These are phyloP conservation scores for Holothuria scabra DNA, from an alignment of 53 echinoderm and acorn worm genomes.

Conservation along the genomic window DNA sequence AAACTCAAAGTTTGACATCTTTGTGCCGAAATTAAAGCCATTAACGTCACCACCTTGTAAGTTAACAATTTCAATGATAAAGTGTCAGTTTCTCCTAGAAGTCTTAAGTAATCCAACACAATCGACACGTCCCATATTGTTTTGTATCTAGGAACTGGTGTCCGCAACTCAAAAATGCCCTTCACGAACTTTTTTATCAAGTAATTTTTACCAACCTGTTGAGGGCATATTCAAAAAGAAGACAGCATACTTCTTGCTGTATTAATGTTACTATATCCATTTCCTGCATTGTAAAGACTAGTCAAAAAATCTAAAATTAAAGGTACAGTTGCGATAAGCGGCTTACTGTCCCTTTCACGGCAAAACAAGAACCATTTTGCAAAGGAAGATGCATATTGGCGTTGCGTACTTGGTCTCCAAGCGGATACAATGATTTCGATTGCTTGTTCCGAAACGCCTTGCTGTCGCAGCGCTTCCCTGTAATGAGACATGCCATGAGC, in stretches of 20 bases:
- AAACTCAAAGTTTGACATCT: too few relatives aligned
- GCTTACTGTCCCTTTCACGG: constrained; percentile 1
- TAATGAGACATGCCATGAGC: too few relatives aligned
- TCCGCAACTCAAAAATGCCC: constrained; percentile 7
- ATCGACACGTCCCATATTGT: neutral
- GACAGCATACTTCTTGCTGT: neutral
- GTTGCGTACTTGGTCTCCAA: neutral
- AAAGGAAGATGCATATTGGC: neutral
- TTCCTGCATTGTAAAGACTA: neutral
- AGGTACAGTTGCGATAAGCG: neutral
- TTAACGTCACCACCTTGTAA: too few relatives aligned
- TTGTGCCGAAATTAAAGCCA: too few relatives aligned
- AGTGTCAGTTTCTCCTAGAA: too few relatives aligned
- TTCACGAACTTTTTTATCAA: constrained; percentile 8
- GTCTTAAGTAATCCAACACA: too few relatives aligned
- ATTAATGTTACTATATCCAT: constrained; percentile 1
- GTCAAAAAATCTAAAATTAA: neutral
- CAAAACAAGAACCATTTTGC: constrained; percentile 3
- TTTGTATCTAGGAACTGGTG: constrained; percentile 15
- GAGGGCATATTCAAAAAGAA: constrained; percentile 1
- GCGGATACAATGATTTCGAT: constrained; percentile 2
- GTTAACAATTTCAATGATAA: too few relatives aligned
- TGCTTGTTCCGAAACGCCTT: too few relatives aligned
- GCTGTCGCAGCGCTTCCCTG: too few relatives aligned
- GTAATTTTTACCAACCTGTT: constrained; percentile 7